Base-by-base conservation (phyloP, 2,797 vertebrate genomes). In the Babyrousa celebensis region DNA sequence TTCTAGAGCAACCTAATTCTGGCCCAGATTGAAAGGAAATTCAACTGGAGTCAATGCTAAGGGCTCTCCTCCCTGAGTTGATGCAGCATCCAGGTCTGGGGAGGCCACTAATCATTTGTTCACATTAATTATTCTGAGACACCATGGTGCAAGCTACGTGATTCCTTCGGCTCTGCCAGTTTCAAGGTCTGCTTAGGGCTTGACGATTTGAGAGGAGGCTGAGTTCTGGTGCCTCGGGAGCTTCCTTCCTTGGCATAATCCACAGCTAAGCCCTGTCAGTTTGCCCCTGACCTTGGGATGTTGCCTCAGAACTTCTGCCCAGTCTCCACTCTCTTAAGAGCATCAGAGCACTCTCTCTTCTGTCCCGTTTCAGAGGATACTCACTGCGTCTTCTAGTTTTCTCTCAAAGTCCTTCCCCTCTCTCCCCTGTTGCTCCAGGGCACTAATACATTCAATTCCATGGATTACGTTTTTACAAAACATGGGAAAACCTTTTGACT, bases 21-120 rank as follows among this genome's bases (percentile, higher is more conserved):
- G 85, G 18, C 16, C n/a, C 12, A 90, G 17, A 74, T 29, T 92
- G 60, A 79, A 89, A 71, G 12, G 25, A 89, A 86, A 85, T 48
- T 77, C 56, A 40, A 25, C 17, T 29, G 71, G 70, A 77, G 29
- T 75, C 71, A 60, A 71, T 23, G 23, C 9, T 43, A 79, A 83
- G 8, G 12, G 2, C 9, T 71, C 6, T n/a, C 4, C 68, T 88
- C 25, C 52, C 12, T 29, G 29, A 70, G 15, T 1, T 72, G n/a
- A 80, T 20, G 32, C 29, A 29, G 6, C 1, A 67, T 32, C 27
- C 40, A 85, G 3, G 5, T 75, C 25, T 85, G 29, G 10, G 9
- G 43, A 93, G 18, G 27, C 15, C 54, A 84, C 32, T 14, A 43
- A 27, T 40, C 16, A 17, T 27, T 7, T 70, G 20, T 18, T 21